phyloP scores from a whole-genome alignment of 2,797 vertebrate species.

The Pygocentrus nattereri region DNA sequence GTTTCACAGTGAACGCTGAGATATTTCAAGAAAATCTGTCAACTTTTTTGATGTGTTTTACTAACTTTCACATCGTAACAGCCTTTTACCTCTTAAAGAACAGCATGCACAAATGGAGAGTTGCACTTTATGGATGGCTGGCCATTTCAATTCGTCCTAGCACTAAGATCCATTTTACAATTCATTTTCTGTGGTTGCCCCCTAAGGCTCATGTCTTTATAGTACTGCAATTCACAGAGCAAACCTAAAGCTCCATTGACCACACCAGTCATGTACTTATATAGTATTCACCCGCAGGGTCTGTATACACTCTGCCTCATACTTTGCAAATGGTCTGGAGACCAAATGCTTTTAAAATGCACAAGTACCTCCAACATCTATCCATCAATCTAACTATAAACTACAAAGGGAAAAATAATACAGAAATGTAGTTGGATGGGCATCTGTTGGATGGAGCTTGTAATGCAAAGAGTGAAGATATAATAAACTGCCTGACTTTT shows the following conservation, averaged over 20 bases:
- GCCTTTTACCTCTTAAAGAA: constrained; percentile 4
- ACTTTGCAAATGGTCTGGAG: not conserved
- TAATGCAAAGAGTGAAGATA: not conserved
- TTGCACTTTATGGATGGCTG: constrained; percentile 69
- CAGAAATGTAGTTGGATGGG: too few species aligned
- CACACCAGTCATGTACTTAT: constrained; percentile 40
- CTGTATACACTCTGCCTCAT: not conserved
- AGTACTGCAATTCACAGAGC: constrained; percentile 52
- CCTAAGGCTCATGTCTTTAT: constrained; percentile 64
- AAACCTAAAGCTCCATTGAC: constrained; percentile 53
- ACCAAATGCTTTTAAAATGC: not conserved
- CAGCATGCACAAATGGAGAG: not conserved
- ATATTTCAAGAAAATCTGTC: not conserved
- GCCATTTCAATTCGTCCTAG: constrained; percentile 65
- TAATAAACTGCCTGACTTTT: not conserved
- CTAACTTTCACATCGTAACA: constrained; percentile 1
- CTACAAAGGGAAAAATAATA: too few species aligned
- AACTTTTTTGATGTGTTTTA: not conserved
- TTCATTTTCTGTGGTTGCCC: constrained; percentile 66
- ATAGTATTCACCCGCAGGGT: not conserved
- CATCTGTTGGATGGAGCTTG: not conserved
- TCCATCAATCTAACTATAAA: not conserved
- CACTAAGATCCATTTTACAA: constrained; percentile 62
- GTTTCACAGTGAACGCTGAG: not conserved
- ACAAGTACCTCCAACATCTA: not conserved